phyloP scores from a whole-genome alignment of 2,113 vertebrate species.

The Phoenicopterus ruber region DNA sequence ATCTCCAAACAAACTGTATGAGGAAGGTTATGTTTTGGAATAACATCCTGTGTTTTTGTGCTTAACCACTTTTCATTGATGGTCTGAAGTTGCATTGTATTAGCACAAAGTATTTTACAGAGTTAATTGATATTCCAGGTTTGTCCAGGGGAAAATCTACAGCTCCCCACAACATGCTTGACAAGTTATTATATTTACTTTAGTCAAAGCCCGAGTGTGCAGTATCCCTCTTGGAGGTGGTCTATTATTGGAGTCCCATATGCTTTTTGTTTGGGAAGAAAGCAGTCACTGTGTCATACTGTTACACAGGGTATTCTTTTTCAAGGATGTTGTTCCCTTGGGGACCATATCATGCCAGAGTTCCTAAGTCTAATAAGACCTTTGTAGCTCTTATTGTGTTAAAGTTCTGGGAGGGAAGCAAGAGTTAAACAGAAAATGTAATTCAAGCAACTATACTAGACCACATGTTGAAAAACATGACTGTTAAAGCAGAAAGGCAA shows the following conservation, averaged over 20 bases:
- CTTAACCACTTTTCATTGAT: slow-evolving; percentile 81
- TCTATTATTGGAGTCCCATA: slow-evolving; percentile 87
- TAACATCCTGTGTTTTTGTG: slow-evolving; percentile 96
- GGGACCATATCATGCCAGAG: slow-evolving; percentile 96
- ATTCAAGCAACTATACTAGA: slow-evolving; percentile 83
- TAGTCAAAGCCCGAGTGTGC: slow-evolving; percentile 85
- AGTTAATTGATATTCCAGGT: slow-evolving; percentile 99
- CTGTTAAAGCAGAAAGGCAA: slow-evolving; percentile 80
- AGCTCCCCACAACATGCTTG: slow-evolving; percentile 87
- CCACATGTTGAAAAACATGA: slow-evolving; percentile 87
- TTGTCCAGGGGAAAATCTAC: slow-evolving; percentile 89
- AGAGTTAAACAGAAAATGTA: slow-evolving; percentile 80
- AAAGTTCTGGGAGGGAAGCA: slow-evolving; percentile 82
- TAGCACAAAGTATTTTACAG: slow-evolving; percentile 76
- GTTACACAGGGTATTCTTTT: slow-evolving; percentile 99
- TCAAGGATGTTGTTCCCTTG: slow-evolving; percentile 95
- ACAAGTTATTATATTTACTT: slow-evolving; percentile 92
- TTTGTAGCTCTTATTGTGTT: slow-evolving; percentile 87
- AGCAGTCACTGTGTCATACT: slow-evolving; percentile 92
- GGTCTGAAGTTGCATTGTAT: slow-evolving; percentile 80
- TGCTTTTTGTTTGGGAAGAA: slow-evolving; percentile 95
- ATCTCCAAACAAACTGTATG: slow-evolving; percentile 85
- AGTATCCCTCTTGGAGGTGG: slow-evolving; percentile 84
- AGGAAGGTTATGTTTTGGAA: slow-evolving; percentile 81
- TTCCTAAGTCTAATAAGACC: slow-evolving; percentile 89